A percentile compares a stretch with the other conserved stretches of the same genome.
These are phyloP conservation scores for Coptodon bakossiorum DNA, from an alignment of 2,113 vertebrate species.

Conservation along the genomic window DNA sequence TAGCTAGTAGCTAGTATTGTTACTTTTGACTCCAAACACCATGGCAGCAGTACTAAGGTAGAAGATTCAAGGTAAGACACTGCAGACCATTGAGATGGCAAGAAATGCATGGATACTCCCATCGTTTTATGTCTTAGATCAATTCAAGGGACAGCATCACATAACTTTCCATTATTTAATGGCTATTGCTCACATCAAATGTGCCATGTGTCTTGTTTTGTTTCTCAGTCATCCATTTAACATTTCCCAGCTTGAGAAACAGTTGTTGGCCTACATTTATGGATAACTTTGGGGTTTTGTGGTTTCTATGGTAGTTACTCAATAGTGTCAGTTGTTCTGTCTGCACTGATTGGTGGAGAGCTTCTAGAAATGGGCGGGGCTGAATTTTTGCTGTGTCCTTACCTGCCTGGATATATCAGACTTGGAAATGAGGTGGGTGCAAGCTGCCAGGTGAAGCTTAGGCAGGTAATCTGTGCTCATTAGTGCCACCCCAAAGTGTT, in stretches of 20 bases:
- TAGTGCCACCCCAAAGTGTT: slow-evolving; percentile 22
- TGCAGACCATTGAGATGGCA: not conserved
- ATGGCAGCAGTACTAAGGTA: not conserved
- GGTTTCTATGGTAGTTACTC: not conserved
- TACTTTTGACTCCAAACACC: not conserved
- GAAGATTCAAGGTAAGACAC: not conserved
- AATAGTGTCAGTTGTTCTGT: not conserved
- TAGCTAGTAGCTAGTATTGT: not conserved
- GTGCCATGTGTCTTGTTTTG: not conserved
- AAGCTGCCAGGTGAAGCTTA: slow-evolving; percentile 2
- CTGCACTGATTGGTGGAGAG: not conserved
- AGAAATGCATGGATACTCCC: not conserved
- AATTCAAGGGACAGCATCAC: not conserved
- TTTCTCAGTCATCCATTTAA: not conserved
- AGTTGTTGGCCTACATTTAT: not conserved
- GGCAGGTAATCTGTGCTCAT: slow-evolving; percentile 30
- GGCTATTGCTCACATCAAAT: not conserved
- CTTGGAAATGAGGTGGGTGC: not conserved
- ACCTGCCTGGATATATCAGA: slow-evolving; percentile 13
- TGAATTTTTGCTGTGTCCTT: slow-evolving; percentile 6
- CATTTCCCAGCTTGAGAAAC: not conserved
- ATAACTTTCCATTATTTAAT: not conserved
- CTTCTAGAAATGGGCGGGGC: not conserved
- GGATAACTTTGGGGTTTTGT: not conserved
- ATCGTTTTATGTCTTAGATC: not conserved